These are phyloP conservation scores for Neuroterus valhalla DNA, from an alignment of 1,140 invertebrate genomes.

Conservation along the genomic window DNA sequence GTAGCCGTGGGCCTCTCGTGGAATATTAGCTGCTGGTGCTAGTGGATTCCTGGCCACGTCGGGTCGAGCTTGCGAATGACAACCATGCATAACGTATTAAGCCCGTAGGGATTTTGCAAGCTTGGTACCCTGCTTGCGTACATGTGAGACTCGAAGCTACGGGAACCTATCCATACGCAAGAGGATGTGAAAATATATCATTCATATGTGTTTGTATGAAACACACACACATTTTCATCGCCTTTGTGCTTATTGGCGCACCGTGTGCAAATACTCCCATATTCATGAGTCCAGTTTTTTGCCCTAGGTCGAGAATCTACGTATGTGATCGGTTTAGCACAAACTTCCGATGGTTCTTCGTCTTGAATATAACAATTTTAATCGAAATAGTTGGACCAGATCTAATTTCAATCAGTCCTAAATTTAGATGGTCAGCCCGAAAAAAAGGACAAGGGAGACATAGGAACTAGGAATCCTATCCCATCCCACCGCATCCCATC, in stretches of 20 bases:
- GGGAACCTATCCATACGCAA: background rate
- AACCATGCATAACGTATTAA: constrained; percentile 73
- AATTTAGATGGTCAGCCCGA: no score
- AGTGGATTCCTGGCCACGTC: constrained; percentile 65
- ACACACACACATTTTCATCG: constrained; percentile 35
- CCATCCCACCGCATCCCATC: no score
- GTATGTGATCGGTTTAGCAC: constrained; percentile 44
- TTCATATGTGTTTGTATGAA: constrained; percentile 40
- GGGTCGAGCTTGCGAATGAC: constrained; percentile 65
- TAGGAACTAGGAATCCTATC: no score
- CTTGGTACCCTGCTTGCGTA: constrained; percentile 44
- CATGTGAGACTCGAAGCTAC: constrained; percentile 10
- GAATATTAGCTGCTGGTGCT: constrained; percentile 69
- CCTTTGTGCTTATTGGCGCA: constrained; percentile 55
- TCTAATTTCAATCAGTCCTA: no score
- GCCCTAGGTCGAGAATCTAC: constrained; percentile 53
- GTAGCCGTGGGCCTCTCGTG: constrained; percentile 61
- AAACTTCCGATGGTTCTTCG: constrained; percentile 30
- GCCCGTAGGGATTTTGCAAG: constrained; percentile 62
- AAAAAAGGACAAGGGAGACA: no score
- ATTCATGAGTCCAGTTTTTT: constrained; percentile 68
- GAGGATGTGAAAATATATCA: constrained; percentile 15
- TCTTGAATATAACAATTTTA: background rate
- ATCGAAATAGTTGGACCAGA: background rate
- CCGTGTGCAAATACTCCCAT: constrained; percentile 69